Conservation (phyloP, 2,113 vertebrate species). For the Alexandromys fortis region DNA sequence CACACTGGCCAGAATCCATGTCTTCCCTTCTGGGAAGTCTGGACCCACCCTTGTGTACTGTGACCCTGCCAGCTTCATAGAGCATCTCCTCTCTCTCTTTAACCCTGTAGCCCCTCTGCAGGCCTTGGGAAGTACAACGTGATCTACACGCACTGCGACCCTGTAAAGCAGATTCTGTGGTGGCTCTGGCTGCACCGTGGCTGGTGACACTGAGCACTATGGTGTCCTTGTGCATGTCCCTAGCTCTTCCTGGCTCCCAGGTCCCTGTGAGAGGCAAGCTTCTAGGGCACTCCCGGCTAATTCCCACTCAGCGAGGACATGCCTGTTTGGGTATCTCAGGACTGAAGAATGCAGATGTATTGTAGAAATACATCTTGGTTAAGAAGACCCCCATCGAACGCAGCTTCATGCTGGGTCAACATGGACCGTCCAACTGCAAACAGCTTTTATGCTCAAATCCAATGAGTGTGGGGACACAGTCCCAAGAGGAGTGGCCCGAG, state of each 20-base stretch:
- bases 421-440: rapidly evolving
- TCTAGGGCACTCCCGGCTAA: slow-evolving; percentile 59
- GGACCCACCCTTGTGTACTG: rapidly evolving
- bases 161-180: background rate
- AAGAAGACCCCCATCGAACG: background rate
- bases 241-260: rapidly evolving
- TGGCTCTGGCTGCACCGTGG: background rate
- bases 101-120: background rate
- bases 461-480: rapidly evolving
- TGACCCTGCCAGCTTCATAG: background rate
- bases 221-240: background rate
- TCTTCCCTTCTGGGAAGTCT: background rate
- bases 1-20: no score
- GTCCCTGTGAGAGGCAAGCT: slow-evolving; percentile 9
- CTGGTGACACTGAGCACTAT: background rate
- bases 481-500: background rate
- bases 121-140: rapidly evolving
- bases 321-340: slow-evolving; percentile 70
- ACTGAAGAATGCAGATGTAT: background rate
- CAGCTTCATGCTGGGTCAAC: background rate
- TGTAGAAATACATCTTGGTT: slow-evolving; percentile 65
- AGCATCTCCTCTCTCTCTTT: background rate
- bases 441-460: background rate
- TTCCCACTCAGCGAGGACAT: slow-evolving; percentile 63
- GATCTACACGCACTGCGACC: rapidly evolving